phyloP scores from a whole-genome alignment of 2,797 vertebrate species.

The Sciurus carolinensis region DNA sequence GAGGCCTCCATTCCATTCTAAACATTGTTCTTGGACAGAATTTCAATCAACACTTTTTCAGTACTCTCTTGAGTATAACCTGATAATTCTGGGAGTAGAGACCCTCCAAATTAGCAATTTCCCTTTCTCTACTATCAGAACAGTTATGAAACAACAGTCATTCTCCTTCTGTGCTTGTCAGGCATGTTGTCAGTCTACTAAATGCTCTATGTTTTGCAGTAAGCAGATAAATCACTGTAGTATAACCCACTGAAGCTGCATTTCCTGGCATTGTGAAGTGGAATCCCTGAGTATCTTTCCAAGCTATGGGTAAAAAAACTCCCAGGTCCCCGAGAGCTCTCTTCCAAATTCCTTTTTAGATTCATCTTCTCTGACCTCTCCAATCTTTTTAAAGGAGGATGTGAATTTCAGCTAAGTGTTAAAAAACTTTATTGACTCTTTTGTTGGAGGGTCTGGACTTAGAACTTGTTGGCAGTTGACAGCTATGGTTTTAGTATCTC shows the following conservation, averaged over 20 bases:
- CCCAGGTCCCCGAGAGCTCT: fast-evolving
- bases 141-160: neutral
- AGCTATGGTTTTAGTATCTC: neutral
- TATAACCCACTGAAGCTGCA: neutral
- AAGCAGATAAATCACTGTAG: neutral
- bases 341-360: neutral
- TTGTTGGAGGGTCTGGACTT: neutral
- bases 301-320: neutral
- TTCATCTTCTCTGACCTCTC: neutral
- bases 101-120: neutral
- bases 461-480: neutral
- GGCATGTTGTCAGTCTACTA: neutral
- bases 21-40: neutral
- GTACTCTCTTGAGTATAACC: neutral
- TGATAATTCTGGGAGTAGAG: neutral
- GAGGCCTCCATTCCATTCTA: neutral
- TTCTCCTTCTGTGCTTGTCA: neutral
- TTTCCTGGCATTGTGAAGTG: neutral
- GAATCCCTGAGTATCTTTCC: neutral
- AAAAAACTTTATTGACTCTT: neutral
- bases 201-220: neutral
- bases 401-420: neutral
- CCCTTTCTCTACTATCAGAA: neutral
- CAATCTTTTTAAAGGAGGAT: neutral
- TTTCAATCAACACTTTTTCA: neutral